Evolutionary conservation across 64 coral and sea anemone species (phyloP), one percentile per base, ranked within the genome.

Genomic region (Trachythela sp.): DNA sequence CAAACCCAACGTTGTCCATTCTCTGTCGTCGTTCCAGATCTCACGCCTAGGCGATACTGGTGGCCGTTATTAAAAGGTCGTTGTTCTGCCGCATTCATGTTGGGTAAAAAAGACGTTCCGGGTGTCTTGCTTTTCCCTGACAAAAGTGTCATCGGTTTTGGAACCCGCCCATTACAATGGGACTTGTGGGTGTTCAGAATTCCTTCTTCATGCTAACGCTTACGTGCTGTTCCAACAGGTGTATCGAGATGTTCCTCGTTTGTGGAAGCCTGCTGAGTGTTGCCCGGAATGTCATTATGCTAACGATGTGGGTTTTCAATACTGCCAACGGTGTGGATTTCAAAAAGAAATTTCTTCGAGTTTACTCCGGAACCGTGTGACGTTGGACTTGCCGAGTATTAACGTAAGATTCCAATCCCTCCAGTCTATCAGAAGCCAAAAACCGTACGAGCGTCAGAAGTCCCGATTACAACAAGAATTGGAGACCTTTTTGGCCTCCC

Each of bases 311-410:
- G 71, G 56, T 72, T 77, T 77, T 59, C 54, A 33, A 22, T 88
- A 60, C 67, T 88, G 87, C 37, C 87, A 88, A 36, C 39, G 52
- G 49, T 88, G 87, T 88, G 87, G 87, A 34, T 88, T 60, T 59
- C 50, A 77, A 68, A 70, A 59, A 75, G 13, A 75, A 30, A 30
- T 37, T 40, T 51, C 40, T 26, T 6, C 8, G 5, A 4, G 6
- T 17, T 33, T 14, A 1, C 9, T 43, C 9, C 32, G 8, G 20
- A 39, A 24, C 8, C 14, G 38, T 42, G 59, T 76, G 22, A 5
- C 9, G 10, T 22, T 88, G 20, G 50, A 88, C 36, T 41, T 88
- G 1, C 51, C 49, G 34, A 50, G 11, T 50, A 88, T 88, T 68
- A 50, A 88, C 34, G 35, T n/a, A 27, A 17, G 86, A 20, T 41